Evolutionary conservation across 1,140 invertebrate genomes (phyloP).

Genomic region (Popillia japonica): DNA sequence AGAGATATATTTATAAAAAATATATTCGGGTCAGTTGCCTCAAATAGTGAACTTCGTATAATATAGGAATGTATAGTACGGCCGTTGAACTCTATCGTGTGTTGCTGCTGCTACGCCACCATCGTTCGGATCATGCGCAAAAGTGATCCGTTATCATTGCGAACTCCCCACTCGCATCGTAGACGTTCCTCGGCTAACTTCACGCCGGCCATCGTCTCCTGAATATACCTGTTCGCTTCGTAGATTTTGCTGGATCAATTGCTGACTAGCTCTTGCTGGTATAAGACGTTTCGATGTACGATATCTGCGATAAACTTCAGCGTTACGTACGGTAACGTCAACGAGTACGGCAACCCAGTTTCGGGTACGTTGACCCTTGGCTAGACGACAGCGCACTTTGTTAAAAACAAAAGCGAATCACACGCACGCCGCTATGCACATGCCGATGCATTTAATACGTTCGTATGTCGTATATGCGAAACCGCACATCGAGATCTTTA

Average conservation of each 20-base stretch:
- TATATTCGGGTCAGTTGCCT: constrained; percentile 47
- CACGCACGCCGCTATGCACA: constrained; percentile 20
- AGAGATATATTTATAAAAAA: constrained; percentile 42
- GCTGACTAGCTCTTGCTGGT: neutral
- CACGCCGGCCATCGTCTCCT: constrained; percentile 43
- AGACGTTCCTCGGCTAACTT: constrained; percentile 29
- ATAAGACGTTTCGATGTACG: neutral
- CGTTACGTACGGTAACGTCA: neutral
- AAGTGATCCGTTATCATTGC: constrained; percentile 48
- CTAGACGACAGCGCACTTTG: constrained; percentile 35
- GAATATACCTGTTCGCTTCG: neutral
- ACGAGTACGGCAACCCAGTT: constrained; percentile 53
- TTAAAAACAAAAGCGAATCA: constrained; percentile 49
- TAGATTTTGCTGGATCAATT: neutral
- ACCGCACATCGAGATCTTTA: neutral
- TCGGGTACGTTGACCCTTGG: constrained; percentile 49
- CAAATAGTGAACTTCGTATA: constrained; percentile 49
- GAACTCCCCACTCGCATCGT: constrained; percentile 1
- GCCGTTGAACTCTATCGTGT: constrained; percentile 45
- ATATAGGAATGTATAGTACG: constrained; percentile 46
- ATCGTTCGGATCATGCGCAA: constrained; percentile 46
- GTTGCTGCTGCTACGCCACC: too few species aligned
- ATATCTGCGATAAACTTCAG: neutral
- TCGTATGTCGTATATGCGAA: neutral
- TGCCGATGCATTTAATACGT: neutral